phyloP scores from a whole-genome alignment of 2,113 vertebrate species.

The Dicrurus megarhynchus region DNA sequence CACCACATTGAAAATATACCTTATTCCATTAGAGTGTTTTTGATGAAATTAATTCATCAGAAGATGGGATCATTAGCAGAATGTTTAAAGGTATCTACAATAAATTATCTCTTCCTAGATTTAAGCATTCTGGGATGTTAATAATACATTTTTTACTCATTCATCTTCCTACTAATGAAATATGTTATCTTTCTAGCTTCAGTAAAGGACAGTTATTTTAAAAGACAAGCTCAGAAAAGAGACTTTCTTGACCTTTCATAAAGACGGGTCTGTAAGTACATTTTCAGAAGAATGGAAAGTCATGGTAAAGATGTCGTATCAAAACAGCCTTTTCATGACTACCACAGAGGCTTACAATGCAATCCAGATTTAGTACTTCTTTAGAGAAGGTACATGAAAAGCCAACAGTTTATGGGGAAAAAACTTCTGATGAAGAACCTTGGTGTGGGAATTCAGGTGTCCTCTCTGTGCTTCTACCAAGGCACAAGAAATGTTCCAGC shows the following conservation, averaged over 20 bases:
- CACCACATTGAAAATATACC: neutral
- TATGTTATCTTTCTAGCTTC: neutral
- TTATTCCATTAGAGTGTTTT: neutral
- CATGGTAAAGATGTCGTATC: neutral
- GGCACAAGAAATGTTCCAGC: neutral
- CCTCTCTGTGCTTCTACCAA: neutral
- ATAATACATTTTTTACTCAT: conserved; percentile 53
- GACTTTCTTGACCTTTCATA: neutral
- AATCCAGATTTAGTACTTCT: conserved; percentile 5
- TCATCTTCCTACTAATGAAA: conserved; percentile 59
- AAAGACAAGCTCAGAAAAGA: conserved; percentile 16
- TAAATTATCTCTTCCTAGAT: conserved; percentile 40
- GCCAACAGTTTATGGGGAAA: neutral
- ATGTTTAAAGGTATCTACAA: conserved; percentile 46
- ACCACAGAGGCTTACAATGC: conserved; percentile 19
- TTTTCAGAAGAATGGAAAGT: conserved; percentile 56
- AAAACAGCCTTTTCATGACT: conserved; percentile 30
- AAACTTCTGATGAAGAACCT: neutral
- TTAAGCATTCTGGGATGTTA: conserved; percentile 22
- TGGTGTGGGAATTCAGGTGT: neutral
- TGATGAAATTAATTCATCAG: conserved; percentile 29
- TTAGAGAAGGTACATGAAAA: conserved; percentile 1
- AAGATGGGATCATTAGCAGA: neutral
- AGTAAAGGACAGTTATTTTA: conserved; percentile 37
- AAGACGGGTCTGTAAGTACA: conserved; percentile 24